Conservation (phyloP, 2,113 vertebrate species). For the Leucopsar rothschildi region DNA sequence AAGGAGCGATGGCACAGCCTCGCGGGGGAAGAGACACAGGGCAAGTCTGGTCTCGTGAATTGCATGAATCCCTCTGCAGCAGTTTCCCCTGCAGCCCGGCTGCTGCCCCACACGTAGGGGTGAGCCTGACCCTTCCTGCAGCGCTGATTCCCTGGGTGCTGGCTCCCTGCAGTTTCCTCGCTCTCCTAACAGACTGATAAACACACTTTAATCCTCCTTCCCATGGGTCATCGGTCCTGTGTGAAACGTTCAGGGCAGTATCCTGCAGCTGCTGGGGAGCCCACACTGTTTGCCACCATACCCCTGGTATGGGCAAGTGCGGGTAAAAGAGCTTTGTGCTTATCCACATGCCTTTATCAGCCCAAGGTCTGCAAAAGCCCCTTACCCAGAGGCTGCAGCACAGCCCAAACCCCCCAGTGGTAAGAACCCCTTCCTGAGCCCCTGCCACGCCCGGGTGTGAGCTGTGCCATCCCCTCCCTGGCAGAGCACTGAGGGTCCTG, state of each 20-base stretch:
- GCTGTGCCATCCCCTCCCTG: neutral
- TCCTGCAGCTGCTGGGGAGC: neutral
- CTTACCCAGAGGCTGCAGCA: neutral
- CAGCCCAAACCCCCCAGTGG: neutral
- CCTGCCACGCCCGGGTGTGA: accelerated
- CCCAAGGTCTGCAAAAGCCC: neutral
- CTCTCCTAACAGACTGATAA: neutral
- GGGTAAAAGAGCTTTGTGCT: neutral
- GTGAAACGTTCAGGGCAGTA: too few species aligned
- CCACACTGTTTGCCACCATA: accelerated
- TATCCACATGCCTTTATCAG: too few species aligned
- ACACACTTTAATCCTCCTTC: neutral
- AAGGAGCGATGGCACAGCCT: constrained; percentile 40
- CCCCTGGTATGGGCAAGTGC: too few species aligned
- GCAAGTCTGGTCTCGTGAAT: constrained; percentile 39
- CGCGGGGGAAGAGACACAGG: neutral
- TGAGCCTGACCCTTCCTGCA: neutral
- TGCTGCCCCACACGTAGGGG: neutral
- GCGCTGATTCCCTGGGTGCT: neutral
- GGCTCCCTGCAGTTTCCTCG: neutral
- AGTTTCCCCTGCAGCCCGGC: neutral
- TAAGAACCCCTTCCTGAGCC: neutral
- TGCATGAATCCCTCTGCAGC: neutral
- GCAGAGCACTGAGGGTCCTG: neutral
- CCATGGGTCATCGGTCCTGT: accelerated